Evolutionary conservation across 2,797 vertebrate species (phyloP).

Genomic region (Taenioides sp.): DNA sequence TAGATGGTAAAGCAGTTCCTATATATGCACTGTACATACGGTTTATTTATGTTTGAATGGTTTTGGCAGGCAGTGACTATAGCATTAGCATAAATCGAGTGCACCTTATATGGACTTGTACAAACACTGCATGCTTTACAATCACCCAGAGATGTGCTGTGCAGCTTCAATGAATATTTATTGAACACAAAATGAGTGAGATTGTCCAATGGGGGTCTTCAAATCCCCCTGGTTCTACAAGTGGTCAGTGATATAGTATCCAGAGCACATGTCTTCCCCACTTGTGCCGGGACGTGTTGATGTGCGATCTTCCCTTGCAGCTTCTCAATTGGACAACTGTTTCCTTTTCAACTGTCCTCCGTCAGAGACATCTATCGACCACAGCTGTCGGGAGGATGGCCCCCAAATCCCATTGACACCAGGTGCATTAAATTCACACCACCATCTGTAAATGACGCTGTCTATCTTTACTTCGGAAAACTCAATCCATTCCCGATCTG

Average conservation of each 20-base stretch:
- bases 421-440: slow-evolving; percentile 60
- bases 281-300: slow-evolving; percentile 39
- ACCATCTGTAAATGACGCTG: slow-evolving; percentile 34
- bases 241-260: slow-evolving; percentile 23
- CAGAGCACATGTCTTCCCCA: slow-evolving; percentile 19
- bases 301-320: slow-evolving; percentile 37
- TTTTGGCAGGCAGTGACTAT: slow-evolving; percentile 39
- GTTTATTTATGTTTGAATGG: slow-evolving; percentile 53
- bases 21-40: slow-evolving; percentile 22
- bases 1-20: slow-evolving; percentile 26
- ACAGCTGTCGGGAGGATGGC: slow-evolving; percentile 62
- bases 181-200: slow-evolving; percentile 15
- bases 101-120: slow-evolving; percentile 28
- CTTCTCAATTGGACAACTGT: slow-evolving; percentile 20
- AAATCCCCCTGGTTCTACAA: slow-evolving; percentile 18
- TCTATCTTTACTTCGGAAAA: slow-evolving; percentile 45
- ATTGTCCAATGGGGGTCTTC: slow-evolving; percentile 22
- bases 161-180: slow-evolving; percentile 22
- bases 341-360: slow-evolving; percentile 46
- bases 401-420: slow-evolving; percentile 31
- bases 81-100: slow-evolving; percentile 53
- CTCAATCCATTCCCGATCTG: slow-evolving; percentile 31
- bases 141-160: slow-evolving; percentile 38
- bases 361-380: slow-evolving; percentile 45
- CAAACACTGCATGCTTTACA: slow-evolving; percentile 42